Evolutionary conservation across 1,140 invertebrate species (phyloP).

Genomic region (Mycetomoellerius zeteki): DNA sequence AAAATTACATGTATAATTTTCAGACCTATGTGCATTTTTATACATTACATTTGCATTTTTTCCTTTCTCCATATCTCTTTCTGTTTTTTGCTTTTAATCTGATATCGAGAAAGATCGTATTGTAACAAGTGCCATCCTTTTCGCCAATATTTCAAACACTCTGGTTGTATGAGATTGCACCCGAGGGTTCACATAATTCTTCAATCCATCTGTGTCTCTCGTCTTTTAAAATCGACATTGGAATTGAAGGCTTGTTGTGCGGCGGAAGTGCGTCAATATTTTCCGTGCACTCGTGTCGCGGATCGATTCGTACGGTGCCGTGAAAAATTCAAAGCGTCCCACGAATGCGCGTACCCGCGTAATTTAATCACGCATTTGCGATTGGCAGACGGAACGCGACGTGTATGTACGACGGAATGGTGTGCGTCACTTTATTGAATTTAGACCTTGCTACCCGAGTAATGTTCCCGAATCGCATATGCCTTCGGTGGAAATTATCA

Average conservation of each 20-base stretch:
- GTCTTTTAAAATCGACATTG: constrained; percentile 34
- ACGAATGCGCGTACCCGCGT: neutral
- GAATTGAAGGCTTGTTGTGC: constrained; percentile 30
- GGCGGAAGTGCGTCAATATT: constrained; percentile 44
- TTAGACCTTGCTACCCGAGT: constrained; percentile 5
- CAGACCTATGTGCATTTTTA: neutral
- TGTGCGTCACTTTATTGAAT: constrained; percentile 39
- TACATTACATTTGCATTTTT: neutral
- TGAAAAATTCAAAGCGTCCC: constrained; percentile 25
- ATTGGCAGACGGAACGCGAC: constrained; percentile 31
- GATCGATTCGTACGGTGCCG: constrained; percentile 17
- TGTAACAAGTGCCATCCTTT: neutral
- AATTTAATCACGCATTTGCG: constrained; percentile 41
- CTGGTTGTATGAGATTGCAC: neutral
- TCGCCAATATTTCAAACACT: constrained; percentile 27
- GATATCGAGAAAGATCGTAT: neutral
- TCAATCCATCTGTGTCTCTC: neutral
- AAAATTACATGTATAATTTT: neutral
- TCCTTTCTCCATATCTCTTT: neutral
- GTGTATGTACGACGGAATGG: neutral
- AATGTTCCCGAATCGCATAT: neutral
- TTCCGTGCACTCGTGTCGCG: constrained; percentile 20
- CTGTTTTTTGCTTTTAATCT: too few relatives aligned
- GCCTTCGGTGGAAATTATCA: neutral
- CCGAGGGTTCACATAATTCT: constrained; percentile 2